A percentile compares a stretch with the other conserved stretches of the same genome.
phyloP scores from a whole-genome alignment of 2,888 invertebrate genomes.

The Parnassius orleans region DNA sequence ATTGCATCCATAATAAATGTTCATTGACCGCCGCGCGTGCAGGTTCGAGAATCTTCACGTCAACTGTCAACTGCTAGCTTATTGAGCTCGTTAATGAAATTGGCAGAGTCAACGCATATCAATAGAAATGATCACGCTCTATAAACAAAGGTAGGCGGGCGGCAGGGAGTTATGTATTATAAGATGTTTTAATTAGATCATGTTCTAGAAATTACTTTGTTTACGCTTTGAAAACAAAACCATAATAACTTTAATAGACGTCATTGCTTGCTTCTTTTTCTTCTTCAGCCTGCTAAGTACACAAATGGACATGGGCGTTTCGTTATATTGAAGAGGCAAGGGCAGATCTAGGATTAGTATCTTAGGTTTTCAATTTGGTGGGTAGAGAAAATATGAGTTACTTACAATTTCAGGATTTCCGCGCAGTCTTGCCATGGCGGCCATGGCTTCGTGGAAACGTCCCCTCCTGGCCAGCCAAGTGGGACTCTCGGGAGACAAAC shows the following conservation, averaged over 20 bases:
- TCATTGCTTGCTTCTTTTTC: too few species aligned
- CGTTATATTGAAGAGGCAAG: too few species aligned
- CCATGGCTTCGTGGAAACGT: conserved; percentile 76
- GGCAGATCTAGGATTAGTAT: too few species aligned
- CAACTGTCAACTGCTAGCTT: conserved; percentile 51
- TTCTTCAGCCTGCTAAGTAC: too few species aligned
- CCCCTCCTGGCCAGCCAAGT: conserved; percentile 86
- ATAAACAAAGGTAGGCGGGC: conserved; percentile 15
- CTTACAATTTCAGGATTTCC: conserved; percentile 81
- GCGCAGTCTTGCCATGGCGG: conserved; percentile 82
- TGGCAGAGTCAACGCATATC: conserved; percentile 32
- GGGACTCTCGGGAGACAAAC: conserved; percentile 87
- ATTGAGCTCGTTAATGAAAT: conserved; percentile 64
- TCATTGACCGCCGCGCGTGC: conserved; percentile 6
- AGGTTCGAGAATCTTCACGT: conserved; percentile 49
- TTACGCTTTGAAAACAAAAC: neutral
- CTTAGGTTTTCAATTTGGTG: too few species aligned
- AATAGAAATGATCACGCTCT: conserved; percentile 4
- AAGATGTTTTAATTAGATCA: neutral
- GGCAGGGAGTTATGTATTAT: neutral
- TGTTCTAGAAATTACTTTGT: conserved; percentile 14
- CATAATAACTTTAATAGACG: too few species aligned
- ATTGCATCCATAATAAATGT: conserved; percentile 6
- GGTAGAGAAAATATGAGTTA: conserved; percentile 26
- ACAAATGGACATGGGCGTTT: too few species aligned